Conservation (phyloP, 2,797 vertebrate genomes). For the Acrossocheilus wenchowensis region DNA sequence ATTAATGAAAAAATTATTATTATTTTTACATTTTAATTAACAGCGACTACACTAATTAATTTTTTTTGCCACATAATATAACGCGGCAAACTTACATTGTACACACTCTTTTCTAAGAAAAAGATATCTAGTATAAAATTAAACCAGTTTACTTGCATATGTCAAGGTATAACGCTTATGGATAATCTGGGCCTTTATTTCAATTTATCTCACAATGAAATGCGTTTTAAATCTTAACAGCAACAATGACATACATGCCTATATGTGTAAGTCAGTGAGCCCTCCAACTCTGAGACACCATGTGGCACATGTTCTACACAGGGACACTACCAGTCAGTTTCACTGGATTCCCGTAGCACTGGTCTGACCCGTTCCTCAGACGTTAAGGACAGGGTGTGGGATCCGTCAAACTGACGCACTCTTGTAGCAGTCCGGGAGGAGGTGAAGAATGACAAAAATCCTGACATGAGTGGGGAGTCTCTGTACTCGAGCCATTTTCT, state of each 20-base stretch:
- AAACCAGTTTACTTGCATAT: not conserved
- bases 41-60: not conserved
- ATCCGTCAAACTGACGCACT: slow-evolving; percentile 27
- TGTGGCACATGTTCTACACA: slow-evolving; percentile 40
- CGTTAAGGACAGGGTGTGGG: slow-evolving; percentile 62
- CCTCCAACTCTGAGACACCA: not conserved
- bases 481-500: not conserved
- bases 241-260: not conserved
- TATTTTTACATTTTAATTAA: not conserved
- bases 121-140: not conserved
- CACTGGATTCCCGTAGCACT: slow-evolving; percentile 63
- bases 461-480: slow-evolving; percentile 28
- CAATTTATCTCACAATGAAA: not conserved
- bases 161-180: not conserved
- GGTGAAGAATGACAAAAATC: slow-evolving; percentile 46
- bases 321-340: slow-evolving; percentile 53
- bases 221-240: not conserved
- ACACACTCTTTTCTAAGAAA: not conserved
- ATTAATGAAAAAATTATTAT: not conserved
- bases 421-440: slow-evolving; percentile 32
- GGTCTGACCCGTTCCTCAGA: slow-evolving; percentile 76
- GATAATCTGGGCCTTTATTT: not conserved
- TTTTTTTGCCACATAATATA: not conserved
- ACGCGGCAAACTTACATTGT: not conserved
- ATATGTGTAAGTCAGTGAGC: not conserved